Conservation (phyloP, 2,797 vertebrate species). For the Xenopus petersii region DNA sequence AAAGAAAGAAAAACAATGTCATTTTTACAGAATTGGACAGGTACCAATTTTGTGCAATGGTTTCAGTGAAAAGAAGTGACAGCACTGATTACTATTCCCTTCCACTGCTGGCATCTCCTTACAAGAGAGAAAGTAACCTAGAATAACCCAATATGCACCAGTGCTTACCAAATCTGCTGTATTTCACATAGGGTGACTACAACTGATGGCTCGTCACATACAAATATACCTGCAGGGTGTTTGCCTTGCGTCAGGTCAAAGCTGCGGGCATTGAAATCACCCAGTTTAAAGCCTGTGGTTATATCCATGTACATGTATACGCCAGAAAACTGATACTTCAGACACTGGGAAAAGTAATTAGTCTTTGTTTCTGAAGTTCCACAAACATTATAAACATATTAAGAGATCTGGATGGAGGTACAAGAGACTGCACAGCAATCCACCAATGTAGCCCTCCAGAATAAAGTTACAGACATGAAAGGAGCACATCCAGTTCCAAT, state of each 20-base stretch:
- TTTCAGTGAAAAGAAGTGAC: constrained; percentile 14
- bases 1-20: constrained; percentile 64
- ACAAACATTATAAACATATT: not conserved
- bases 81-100: constrained; percentile 12
- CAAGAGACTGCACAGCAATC: constrained; percentile 39
- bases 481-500: constrained; percentile 4
- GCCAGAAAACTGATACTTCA: not conserved
- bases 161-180: constrained; percentile 3
- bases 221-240: not conserved
- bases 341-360: not conserved
- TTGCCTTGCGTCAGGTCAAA: too few species aligned
- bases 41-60: constrained; percentile 13
- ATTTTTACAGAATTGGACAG: constrained; percentile 44
- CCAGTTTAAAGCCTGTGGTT: too few species aligned
- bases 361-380: not conserved
- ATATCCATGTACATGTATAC: too few species aligned
- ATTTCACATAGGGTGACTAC: not conserved
- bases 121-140: not conserved
- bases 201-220: not conserved
- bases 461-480: constrained; percentile 2
- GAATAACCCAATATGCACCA: constrained; percentile 1
- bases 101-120: not conserved
- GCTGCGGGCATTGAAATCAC: too few species aligned
- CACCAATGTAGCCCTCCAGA: not conserved
- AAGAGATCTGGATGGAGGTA: not conserved